Conservation (phyloP, 2,888 invertebrate species). For the Acleris cristana region DNA sequence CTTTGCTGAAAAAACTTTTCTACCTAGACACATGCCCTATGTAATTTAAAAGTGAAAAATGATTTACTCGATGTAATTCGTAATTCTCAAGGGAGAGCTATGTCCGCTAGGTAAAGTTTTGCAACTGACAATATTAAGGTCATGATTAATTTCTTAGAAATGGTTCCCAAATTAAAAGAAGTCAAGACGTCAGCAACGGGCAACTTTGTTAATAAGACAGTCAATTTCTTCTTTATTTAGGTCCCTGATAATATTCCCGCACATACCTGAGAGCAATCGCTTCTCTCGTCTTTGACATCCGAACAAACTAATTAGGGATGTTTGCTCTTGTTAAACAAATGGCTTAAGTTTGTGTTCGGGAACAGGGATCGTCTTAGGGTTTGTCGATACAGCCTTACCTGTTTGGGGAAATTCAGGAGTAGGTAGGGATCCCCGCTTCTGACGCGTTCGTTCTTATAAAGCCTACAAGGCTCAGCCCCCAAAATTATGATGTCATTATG, state of each 20-base stretch:
- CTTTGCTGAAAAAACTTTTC: too few species aligned
- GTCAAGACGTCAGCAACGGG: background rate
- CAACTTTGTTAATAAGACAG: slow-evolving; percentile 9
- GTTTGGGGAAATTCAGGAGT: slow-evolving; percentile 9
- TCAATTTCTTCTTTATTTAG: background rate
- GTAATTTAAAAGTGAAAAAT: too few species aligned
- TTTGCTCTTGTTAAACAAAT: slow-evolving; percentile 51
- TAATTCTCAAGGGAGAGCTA: too few species aligned
- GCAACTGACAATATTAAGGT: too few species aligned
- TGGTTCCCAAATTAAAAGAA: background rate
- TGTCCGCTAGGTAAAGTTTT: too few species aligned
- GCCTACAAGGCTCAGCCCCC: background rate
- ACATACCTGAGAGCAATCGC: slow-evolving; percentile 37
- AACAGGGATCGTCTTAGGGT: slow-evolving; percentile 18
- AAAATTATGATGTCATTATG: slow-evolving; percentile 28
- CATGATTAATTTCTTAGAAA: background rate
- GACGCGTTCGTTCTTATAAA: background rate
- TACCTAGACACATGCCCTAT: too few species aligned
- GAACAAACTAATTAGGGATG: slow-evolving; percentile 57
- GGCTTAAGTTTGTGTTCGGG: slow-evolving; percentile 27
- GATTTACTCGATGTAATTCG: too few species aligned
- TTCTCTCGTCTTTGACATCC: slow-evolving; percentile 54
- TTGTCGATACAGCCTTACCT: slow-evolving; percentile 14
- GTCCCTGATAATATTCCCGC: slow-evolving; percentile 19
- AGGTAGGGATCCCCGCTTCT: background rate